phyloP scores from a whole-genome alignment of 2,888 invertebrate genomes.

The Esperia sulphurella region DNA sequence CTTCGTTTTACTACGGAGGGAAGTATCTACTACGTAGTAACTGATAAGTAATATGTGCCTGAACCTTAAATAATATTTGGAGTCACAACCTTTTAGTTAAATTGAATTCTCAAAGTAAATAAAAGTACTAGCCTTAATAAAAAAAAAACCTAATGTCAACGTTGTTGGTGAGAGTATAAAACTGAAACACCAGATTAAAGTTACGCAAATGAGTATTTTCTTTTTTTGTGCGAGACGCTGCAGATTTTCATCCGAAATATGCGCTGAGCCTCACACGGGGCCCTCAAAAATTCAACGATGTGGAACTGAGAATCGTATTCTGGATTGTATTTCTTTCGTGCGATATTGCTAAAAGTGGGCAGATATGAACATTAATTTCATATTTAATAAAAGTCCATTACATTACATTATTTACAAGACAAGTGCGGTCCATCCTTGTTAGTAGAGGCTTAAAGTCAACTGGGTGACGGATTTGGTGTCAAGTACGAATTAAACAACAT shows the following conservation, averaged over 20 bases:
- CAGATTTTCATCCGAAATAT: constrained; percentile 61
- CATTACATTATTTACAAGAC: too few species aligned
- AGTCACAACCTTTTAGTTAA: constrained; percentile 3
- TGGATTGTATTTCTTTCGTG: constrained; percentile 15
- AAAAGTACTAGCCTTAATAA: not conserved
- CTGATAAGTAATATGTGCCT: too few species aligned
- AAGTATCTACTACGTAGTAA: too few species aligned
- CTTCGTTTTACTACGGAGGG: too few species aligned
- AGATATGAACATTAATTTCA: too few species aligned
- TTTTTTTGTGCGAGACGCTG: constrained; percentile 52
- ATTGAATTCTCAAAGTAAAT: not conserved
- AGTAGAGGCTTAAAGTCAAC: too few species aligned
- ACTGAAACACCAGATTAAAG: constrained; percentile 11
- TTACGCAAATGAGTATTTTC: constrained; percentile 27
- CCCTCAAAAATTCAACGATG: constrained; percentile 69
- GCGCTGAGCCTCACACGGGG: constrained; percentile 51
- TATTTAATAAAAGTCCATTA: too few species aligned
- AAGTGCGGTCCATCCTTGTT: too few species aligned
- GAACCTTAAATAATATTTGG: not conserved
- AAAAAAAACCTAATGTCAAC: not conserved
- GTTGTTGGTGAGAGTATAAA: constrained; percentile 10
- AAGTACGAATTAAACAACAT: too few species aligned
- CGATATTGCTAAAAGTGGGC: too few species aligned
- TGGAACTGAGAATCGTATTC: constrained; percentile 44
- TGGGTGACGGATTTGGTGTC: too few species aligned